These are phyloP conservation scores for Hypotaenidia okinawae DNA, from an alignment of 2,797 vertebrate genomes.

Conservation along the genomic window DNA sequence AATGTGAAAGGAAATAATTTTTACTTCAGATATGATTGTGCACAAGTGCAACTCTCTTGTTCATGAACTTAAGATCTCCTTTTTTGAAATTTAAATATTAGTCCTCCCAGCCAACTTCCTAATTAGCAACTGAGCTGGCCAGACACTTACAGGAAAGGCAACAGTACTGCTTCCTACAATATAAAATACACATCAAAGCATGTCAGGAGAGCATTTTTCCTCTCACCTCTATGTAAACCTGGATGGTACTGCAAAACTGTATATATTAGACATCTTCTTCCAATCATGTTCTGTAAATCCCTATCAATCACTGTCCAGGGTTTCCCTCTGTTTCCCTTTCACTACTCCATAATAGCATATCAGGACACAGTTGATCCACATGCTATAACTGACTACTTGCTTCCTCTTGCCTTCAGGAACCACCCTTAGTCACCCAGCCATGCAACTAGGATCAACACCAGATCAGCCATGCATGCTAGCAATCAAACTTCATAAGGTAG, in stretches of 20 bases:
- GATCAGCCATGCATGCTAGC: not conserved
- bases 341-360: not conserved
- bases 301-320: not conserved
- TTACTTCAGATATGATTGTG: not conserved
- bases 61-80: not conserved
- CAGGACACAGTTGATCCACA: not conserved
- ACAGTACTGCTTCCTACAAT: not conserved
- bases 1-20: not conserved
- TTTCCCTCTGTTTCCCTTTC: not conserved
- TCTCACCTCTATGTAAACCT: not conserved
- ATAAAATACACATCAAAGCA: not conserved
- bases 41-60: not conserved
- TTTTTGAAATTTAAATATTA: not conserved
- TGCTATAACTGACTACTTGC: not conserved
- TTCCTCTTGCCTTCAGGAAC: not conserved
- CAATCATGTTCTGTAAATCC: not conserved
- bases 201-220: not conserved
- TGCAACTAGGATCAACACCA: not conserved
- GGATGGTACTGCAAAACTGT: fast-evolving
- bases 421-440: not conserved
- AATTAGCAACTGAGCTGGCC: not conserved
- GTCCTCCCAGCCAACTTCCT: not conserved
- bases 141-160: not conserved
- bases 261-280: not conserved
- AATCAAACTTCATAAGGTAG: not conserved